Percentiles rank a stretch among this genome's conserved stretches.
Evolutionary conservation across 2,888 invertebrate genomes (phyloP).

Genomic region (Hirtodrosophila duncani): DNA sequence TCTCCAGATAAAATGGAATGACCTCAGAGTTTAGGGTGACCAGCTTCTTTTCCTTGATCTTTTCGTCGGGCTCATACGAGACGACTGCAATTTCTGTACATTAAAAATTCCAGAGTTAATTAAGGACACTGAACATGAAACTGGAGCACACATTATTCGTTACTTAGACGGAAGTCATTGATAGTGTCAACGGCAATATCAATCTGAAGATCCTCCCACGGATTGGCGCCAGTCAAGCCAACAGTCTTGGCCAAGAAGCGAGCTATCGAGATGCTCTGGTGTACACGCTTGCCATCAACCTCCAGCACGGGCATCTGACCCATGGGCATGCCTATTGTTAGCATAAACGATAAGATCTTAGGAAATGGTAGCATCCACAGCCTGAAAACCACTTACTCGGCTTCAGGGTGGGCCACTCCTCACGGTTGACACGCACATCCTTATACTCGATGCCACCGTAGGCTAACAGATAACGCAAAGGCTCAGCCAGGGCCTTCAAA

Average conservation of each 20-base stretch:
- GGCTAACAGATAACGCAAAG: slow-evolving; percentile 82
- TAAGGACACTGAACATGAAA: slow-evolving; percentile 78
- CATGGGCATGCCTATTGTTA: slow-evolving; percentile 81
- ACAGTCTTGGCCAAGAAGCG: slow-evolving; percentile 82
- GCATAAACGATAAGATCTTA: background rate
- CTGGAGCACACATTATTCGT: slow-evolving; percentile 78
- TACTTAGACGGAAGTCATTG: slow-evolving; percentile 82
- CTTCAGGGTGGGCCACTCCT: slow-evolving; percentile 81
- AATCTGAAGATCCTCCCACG: slow-evolving; percentile 82
- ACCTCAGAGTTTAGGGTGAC: slow-evolving; percentile 80
- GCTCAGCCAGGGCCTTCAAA: slow-evolving; percentile 82
- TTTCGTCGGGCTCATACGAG: slow-evolving; percentile 81
- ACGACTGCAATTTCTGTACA: slow-evolving; percentile 80
- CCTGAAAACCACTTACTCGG: slow-evolving; percentile 78
- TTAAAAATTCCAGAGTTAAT: slow-evolving; percentile 77
- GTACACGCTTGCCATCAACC: slow-evolving; percentile 81
- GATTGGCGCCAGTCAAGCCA: slow-evolving; percentile 80
- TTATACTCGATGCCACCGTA: slow-evolving; percentile 82
- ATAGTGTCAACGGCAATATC: slow-evolving; percentile 83
- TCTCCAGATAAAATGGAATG: slow-evolving; percentile 81
- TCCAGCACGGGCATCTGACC: slow-evolving; percentile 83
- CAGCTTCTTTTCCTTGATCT: slow-evolving; percentile 80
- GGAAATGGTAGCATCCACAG: too few species aligned
- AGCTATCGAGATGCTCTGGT: slow-evolving; percentile 82
- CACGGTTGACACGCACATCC: slow-evolving; percentile 81